Evolutionary conservation across 2,113 vertebrate species (phyloP), one percentile per base, ranked within the genome.

Genomic region (Holacanthus passer): DNA sequence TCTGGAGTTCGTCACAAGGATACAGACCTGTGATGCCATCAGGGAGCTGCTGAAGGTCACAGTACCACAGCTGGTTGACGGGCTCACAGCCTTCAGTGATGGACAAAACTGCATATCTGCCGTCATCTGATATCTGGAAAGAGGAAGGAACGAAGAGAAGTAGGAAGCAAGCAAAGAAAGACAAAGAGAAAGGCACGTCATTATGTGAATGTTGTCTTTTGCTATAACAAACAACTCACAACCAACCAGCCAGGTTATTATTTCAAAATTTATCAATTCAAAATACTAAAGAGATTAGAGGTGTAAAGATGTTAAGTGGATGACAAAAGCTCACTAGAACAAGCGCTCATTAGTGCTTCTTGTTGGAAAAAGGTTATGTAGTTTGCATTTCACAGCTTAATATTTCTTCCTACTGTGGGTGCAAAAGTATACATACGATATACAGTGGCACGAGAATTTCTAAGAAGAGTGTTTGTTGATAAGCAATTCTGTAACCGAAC

Each of bases 31-130:
- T 89, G 85, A 96, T 95, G 52, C 95, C 94, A 4, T 81, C 41
- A 4, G 93, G 73, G 11, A 96, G 91, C 83, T 89, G 78, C 81
- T 95, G 87, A 3, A 96, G 91, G 89, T 96, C 94, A 5, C 95
- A 96, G 90, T 94, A 96, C 95, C 95, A 96, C 80, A 96, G 87
- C 83, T 84, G 93, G 91, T 96, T 96, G 14, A 96, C 94, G 0
- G 95, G 95, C 65, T 95, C 88, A 73, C 94, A 96, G 37, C 95
- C 95, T 22, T 96, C 95, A 19, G 90, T 94, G 87, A 96, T 93
- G 78, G 91, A 93, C 77, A 96, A 37, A 24, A 95, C 72, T 0
- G 90, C 94, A 20, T 95, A 96, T 16, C 91, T 79, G 24, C 95
- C 92, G 11, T 96, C 95, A 62, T 95, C 95, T 5, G 95, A 94